Evolutionary conservation across 1,140 invertebrate genomes (phyloP).

Genomic region (Apis mellifera): Amel_HAv3.1 CM009938.2:10471501-10472000

Average conservation of each 20-base stretch:
- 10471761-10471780: conserved; percentile 71
- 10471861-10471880: conserved; percentile 89
- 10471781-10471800: conserved; percentile 92
- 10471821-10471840: conserved; percentile 94
- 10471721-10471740: neutral
- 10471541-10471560: too few species aligned
- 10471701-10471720: neutral
- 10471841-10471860: conserved; percentile 98
- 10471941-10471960: neutral
- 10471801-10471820: conserved; percentile 91
- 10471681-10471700: neutral
- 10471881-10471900: conserved; percentile 18
- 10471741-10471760: neutral
- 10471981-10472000: neutral
- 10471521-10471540: neutral
- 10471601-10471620: conserved; percentile 93
- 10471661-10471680: conserved; percentile 82
- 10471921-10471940: conserved; percentile 14
- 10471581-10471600: conserved; percentile 95
- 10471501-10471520: conserved; percentile 19
- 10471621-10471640: conserved; percentile 98
- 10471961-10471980: neutral
- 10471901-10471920: neutral
- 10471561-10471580: conserved; percentile 86
- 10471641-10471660: conserved; percentile 86